Conservation (phyloP, 2,888 invertebrate genomes). For the Zelleria hepariella region DNA sequence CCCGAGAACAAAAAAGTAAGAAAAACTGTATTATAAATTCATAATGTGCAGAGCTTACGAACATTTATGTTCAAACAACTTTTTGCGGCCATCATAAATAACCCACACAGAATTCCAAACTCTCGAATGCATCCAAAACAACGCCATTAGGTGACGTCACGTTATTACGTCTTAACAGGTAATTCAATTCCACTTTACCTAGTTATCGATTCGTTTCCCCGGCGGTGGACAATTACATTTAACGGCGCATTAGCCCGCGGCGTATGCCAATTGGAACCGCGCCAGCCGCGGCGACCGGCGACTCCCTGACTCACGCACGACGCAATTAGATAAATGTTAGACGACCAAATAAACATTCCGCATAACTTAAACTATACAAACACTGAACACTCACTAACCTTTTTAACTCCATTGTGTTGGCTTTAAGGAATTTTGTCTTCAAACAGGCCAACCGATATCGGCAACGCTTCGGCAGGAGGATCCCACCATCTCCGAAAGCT, state of each 20-base stretch:
- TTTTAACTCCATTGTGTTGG: not conserved
- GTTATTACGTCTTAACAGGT: not conserved
- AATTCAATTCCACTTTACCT: not conserved
- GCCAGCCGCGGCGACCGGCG: slow-evolving; percentile 40
- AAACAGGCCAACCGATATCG: slow-evolving; percentile 67
- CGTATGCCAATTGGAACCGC: slow-evolving; percentile 36
- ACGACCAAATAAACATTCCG: slow-evolving; percentile 20
- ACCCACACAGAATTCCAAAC: not conserved
- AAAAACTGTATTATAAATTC: too few species aligned
- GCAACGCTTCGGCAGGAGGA: slow-evolving; percentile 52
- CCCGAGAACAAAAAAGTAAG: not conserved
- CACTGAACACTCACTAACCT: not conserved
- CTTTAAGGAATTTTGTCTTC: slow-evolving; percentile 33
- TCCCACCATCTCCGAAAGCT: slow-evolving; percentile 38
- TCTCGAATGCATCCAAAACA: not conserved
- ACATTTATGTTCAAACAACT: too few species aligned
- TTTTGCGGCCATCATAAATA: not conserved
- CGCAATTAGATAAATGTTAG: slow-evolving; percentile 28
- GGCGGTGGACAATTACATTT: slow-evolving; percentile 43
- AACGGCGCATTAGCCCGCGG: slow-evolving; percentile 42
- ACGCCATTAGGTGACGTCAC: not conserved
- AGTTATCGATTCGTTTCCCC: slow-evolving; percentile 27
- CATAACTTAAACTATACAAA: not conserved
- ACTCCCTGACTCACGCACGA: slow-evolving; percentile 33
- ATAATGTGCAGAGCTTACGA: too few species aligned